phyloP scores from a whole-genome alignment of 2,888 invertebrate genomes.

The Drosophila subsilvestris region DNA sequence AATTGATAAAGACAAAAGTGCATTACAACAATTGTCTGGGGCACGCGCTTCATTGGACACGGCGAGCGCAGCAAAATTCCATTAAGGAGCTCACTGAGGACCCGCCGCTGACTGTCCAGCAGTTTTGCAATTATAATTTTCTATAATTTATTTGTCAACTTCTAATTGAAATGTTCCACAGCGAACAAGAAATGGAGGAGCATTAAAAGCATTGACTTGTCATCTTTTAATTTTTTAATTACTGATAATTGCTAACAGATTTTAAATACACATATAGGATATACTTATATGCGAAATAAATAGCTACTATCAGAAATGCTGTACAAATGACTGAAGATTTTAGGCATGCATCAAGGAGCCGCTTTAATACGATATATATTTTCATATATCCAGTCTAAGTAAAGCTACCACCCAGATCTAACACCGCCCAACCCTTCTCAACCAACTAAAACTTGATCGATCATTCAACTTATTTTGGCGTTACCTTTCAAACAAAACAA shows the following conservation, averaged over 20 bases:
- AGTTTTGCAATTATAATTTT: conserved; percentile 47
- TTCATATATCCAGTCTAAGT: too few species aligned
- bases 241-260: too few species aligned
- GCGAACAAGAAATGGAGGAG: too few species aligned
- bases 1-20: conserved; percentile 16
- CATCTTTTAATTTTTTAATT: background rate
- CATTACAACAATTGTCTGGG: background rate
- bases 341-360: too few species aligned
- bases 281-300: too few species aligned
- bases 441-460: background rate
- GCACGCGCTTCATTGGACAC: conserved; percentile 27
- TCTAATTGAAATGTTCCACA: conserved; percentile 57
- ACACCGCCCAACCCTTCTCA: background rate
- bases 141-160: conserved; percentile 54
- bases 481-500: conserved; percentile 34
- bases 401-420: background rate
- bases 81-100: conserved; percentile 15
- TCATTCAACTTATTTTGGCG: conserved; percentile 23
- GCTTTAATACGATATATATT: too few species aligned
- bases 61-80: conserved; percentile 12
- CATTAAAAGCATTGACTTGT: background rate
- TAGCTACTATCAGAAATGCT: too few species aligned
- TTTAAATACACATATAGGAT: too few species aligned
- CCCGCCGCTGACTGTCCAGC: conserved; percentile 12
- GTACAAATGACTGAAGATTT: too few species aligned